Conservation (phyloP, 2,797 vertebrate genomes). For the Sylvia borin region DNA sequence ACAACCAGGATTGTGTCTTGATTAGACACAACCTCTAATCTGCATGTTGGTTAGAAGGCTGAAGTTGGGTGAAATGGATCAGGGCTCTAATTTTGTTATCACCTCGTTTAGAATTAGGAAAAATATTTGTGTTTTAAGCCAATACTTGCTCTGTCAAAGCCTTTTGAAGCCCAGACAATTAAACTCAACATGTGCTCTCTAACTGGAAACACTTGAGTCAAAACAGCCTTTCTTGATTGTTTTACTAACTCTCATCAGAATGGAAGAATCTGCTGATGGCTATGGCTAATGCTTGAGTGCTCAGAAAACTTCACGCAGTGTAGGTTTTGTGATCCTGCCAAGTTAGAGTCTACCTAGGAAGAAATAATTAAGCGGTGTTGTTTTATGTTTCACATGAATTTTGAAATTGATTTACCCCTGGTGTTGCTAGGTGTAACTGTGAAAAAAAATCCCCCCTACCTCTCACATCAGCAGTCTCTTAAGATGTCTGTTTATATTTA, state of each 20-base stretch:
- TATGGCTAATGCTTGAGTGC: neutral
- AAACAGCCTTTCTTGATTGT: neutral
- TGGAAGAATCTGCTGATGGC: neutral
- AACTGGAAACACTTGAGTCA: neutral
- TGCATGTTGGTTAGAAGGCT: neutral
- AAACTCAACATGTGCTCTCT: neutral
- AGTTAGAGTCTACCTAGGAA: constrained; percentile 13
- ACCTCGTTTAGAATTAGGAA: neutral
- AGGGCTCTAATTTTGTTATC: neutral
- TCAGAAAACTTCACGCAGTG: neutral
- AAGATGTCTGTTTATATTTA: constrained; percentile 32
- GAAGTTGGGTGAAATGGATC: neutral
- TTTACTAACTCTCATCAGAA: neutral
- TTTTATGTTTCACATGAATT: constrained; percentile 15
- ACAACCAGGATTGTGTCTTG: neutral
- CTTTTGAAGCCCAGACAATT: neutral
- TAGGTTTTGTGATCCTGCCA: neutral
- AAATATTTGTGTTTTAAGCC: neutral
- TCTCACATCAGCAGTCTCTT: neutral
- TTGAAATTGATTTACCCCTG: constrained; percentile 33
- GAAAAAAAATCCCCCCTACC: neutral
- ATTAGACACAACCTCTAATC: neutral
- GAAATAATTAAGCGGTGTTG: neutral
- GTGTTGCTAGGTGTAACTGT: neutral
- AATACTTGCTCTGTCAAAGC: neutral